Evolutionary conservation across 1,140 invertebrate genomes (phyloP), one percentile per base, ranked within the genome.

Genomic region (Helicoverpa zea): DNA sequence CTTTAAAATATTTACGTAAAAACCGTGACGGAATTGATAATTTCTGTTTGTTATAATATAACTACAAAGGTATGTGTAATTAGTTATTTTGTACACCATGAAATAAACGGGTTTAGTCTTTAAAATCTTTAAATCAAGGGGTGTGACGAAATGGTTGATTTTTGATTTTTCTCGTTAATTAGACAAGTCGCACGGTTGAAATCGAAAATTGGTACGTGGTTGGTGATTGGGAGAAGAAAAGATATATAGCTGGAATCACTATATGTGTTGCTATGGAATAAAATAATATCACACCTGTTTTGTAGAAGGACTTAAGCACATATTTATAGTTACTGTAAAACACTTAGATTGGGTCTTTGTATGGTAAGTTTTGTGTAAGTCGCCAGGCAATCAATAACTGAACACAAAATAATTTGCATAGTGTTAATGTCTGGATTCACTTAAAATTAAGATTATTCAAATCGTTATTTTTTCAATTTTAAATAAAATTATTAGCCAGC

Each of bases 41-140:
- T 87, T 76, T 83, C 74, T 88, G 66, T 88, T 88, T 87, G 86
- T 86, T 83, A 81, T 80, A 64, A 79, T 54, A 59, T 73, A 47
- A 68, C 64, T 70, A 79, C 70, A 75, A 54, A 61, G 52, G 23
- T 80, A 80, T 74, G 23, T 54, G 77, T 81, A 81, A 81, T 82
- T 59, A 59, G 76, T 76, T 54, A 70, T 80, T 73, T 64, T 81
- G 18, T 68, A 64, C 63, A 81, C 75, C 74, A 77, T 78, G 74
- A 66, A 78, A 64, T 54, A 63, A 30, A 66, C 43, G 63, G n/a
- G 30, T 74, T 52, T 63, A 3, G 54, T 43, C 1, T 59, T 16
- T 54, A 35, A 35, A 35, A 2, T 2, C 3, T 35, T 35, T 7
- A 13, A 58, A 75, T 52, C 74, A 13, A 63, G 49, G 12, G 14